phyloP scores from a whole-genome alignment of 2,113 vertebrate genomes.

The Pelusios castaneus region DNA sequence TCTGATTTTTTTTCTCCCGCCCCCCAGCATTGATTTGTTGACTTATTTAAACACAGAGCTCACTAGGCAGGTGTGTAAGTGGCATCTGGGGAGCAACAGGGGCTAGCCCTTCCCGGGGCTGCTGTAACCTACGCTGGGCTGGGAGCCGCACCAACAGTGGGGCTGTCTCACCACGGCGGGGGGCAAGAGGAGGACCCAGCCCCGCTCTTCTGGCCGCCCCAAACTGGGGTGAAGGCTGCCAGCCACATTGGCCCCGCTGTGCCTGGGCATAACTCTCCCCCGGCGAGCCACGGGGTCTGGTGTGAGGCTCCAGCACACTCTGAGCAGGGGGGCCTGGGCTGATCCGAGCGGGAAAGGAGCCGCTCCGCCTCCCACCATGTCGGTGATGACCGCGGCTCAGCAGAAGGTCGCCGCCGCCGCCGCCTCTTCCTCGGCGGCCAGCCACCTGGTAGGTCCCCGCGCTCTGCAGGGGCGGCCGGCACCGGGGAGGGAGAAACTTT shows the following conservation, averaged over 20 bases:
- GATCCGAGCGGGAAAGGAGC: neutral
- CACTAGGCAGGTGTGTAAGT: slow-evolving; percentile 58
- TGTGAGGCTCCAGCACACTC: neutral
- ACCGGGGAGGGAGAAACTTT: too few relatives aligned
- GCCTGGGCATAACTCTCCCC: neutral
- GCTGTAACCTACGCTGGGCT: slow-evolving; percentile 68
- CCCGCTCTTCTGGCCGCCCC: neutral
- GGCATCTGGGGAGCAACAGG: slow-evolving; percentile 29
- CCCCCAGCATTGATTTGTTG: slow-evolving; percentile 60
- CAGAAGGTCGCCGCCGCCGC: slow-evolving; percentile 70
- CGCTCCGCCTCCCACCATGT: slow-evolving; percentile 37
- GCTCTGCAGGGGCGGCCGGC: too few relatives aligned
- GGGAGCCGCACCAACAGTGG: slow-evolving; percentile 47
- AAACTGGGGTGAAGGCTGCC: neutral
- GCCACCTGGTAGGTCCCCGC: neutral
- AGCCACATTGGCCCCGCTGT: neutral
- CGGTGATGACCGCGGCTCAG: slow-evolving; percentile 75
- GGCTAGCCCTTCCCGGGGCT: slow-evolving; percentile 53
- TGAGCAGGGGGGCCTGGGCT: neutral
- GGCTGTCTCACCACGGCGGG: slow-evolving; percentile 60
- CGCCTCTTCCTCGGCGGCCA: slow-evolving; percentile 43
- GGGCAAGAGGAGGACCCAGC: neutral
- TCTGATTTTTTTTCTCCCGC: neutral
- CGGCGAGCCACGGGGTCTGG: too few relatives aligned
- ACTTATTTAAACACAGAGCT: slow-evolving; percentile 68